phyloP scores from a whole-genome alignment of 2,797 vertebrate genomes.

The Esox lucius region DNA sequence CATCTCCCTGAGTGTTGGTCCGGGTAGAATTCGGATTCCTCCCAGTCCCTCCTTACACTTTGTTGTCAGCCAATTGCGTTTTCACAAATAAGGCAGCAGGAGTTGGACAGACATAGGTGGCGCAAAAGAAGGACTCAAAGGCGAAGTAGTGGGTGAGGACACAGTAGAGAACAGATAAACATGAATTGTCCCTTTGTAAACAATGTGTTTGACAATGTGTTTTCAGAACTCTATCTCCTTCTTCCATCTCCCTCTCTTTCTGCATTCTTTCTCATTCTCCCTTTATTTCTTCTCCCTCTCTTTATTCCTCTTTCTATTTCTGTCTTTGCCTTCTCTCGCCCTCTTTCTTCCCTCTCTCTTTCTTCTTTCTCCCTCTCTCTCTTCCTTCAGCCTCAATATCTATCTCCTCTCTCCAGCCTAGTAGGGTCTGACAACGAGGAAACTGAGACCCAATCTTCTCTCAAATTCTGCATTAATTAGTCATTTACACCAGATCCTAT shows the following conservation, averaged over 20 bases:
- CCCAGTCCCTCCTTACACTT: slow-evolving; percentile 18
- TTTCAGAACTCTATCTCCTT: background rate
- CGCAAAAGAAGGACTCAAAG: slow-evolving; percentile 9
- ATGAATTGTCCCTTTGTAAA: background rate
- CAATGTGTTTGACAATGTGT: slow-evolving; percentile 20
- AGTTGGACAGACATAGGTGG: background rate
- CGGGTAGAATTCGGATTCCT: background rate
- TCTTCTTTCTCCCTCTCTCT: background rate
- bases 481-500: slow-evolving; percentile 49
- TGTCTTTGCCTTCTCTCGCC: too few species aligned
- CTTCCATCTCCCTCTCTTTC: too few species aligned
- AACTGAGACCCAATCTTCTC: slow-evolving; percentile 40
- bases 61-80: slow-evolving; percentile 44
- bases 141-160: background rate
- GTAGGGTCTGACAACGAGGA: slow-evolving; percentile 28
- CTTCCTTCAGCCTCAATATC: background rate
- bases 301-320: background rate
- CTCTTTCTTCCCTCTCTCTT: background rate
- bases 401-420: slow-evolving; percentile 10
- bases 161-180: too few species aligned
- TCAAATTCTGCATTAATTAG: slow-evolving; percentile 32
- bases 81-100: slow-evolving; percentile 44
- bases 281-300: too few species aligned
- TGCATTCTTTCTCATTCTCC: too few species aligned
- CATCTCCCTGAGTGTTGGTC: slow-evolving; percentile 49